Evolutionary conservation across 2,113 vertebrate genomes (phyloP), one percentile per base, ranked within the genome.

Genomic region (Loxodonta africana): DNA sequence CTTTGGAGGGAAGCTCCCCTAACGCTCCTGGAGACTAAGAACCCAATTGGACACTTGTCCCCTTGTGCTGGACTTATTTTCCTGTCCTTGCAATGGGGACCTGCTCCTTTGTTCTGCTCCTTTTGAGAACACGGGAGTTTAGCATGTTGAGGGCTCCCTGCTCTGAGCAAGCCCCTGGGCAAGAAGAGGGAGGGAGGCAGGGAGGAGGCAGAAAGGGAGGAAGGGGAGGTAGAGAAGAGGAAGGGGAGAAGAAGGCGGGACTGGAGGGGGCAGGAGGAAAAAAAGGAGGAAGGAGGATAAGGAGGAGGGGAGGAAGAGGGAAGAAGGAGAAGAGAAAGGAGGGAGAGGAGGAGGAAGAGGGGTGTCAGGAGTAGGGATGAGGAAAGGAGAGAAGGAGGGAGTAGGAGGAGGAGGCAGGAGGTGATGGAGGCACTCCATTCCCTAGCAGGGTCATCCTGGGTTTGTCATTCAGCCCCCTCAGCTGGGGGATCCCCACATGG

Each of bases 21-120:
- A 87, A 20, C 8, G 46, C 37, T 89, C 57, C 77, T 83, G 71
- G 94, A 83, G 69, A 57, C 60, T 86, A 87, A 90, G 6, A 83
- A 23, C 53, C 73, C 57, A 20, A 46, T 30, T 3, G 83, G 90
- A 81, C 0, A 26, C 74, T 71, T 44, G 33, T 18, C n/a, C n/a
- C 17, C 2, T 6, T 44, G 41, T 0, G 3, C 0, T 6, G 60
- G 20, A 77, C 26, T 67, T 69, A 28, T 46, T 53, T 86, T 17
- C n/a, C 67, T 60, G 41, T 23, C 62, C 71, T 83, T 48, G 11
- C 33, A 0, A 4, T 18, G n/a, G 69, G 48, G 78, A 67, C 65
- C 0, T 0, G 10, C 37, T 74, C 74, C 81, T 84, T 62, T 33
- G 69, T 71, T 33, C 63, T 28, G 46, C 74, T 95, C 48, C 67